Evolutionary conservation across 2,113 vertebrate genomes (phyloP), one percentile per base, ranked within the genome.

Genomic region (Apeltes quadracus): DNA sequence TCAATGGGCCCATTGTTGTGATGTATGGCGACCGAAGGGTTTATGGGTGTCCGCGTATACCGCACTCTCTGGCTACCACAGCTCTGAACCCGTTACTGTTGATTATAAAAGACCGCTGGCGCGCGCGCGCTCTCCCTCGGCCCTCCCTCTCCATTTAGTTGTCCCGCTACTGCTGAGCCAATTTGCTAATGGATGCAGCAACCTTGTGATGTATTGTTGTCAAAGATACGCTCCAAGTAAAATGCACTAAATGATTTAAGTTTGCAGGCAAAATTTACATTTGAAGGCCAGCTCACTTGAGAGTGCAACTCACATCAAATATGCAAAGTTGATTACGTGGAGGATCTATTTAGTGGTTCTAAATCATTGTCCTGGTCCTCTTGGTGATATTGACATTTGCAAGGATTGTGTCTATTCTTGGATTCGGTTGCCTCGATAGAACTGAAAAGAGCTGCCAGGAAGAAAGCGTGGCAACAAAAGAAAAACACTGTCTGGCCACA

Each of bases 161-260:
- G 62, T 75, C 89, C 79, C 55, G 77, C 83, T 59, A 87, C 86
- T 34, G 83, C 89, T 84, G 61, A 92, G 87, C 84, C 89, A 93
- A 91, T 93, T 90, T 90, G 82, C 91, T 93, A 93, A 93, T 92
- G 88, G 90, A 92, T 91, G 90, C 90, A 85, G 86, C 88, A 93
- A 89, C 84, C 89, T 91, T 90, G 87, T 91, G 90, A 90, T 91
- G 92, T 91, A 91, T 88, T 90, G 89, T 92, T 90, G 89, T 90
- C 86, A 88, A 89, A 91, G 85, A 89, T 84, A 72, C 43, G 76
- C 87, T 90, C 88, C 75, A 78, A 90, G 83, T 90, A 89, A 90
- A 90, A 90, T 61, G 72, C 73, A 84, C 82, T 85, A 85, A 90
- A 88, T 91, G 87, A 91, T 91, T 88, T 88, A 90, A 88, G 79